Evolutionary conservation across 2,797 vertebrate genomes (phyloP), one percentile per base, ranked within the genome.

Genomic region (Diceros bicornis): DNA sequence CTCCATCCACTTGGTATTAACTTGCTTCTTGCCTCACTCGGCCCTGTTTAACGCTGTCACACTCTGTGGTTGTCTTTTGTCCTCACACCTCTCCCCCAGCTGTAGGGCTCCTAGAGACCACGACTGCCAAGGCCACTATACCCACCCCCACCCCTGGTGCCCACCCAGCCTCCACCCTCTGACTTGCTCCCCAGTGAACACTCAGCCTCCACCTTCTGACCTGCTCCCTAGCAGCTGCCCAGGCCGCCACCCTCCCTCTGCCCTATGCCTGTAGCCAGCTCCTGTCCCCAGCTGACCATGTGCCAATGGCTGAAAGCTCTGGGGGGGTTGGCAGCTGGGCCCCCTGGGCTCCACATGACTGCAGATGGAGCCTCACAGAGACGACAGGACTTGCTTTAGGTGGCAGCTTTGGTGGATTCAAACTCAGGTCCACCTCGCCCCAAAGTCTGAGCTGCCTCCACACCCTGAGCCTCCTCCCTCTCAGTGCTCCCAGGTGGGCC

Each of bases 1-100:
- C 61, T 34, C 34, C 0, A 0, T 10, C 62, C 17, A 1, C 57
- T 57, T 10, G 1, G 7, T 1, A 2, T 32, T 20, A 7, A 55
- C 34, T 41, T 57, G 41, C 71, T 29, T 34, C 41, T 23, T 44
- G 21, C 55, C 23, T 85, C 37, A 32, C n/a, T 50, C 6, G 27
- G 14, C 23, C 62, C 41, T 44, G 7, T n/a, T 37, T 23, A 32
- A 83, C 75, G 7, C 2, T 44, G 41, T 72, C 75, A 82, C 64
- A 14, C 37, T 34, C 27, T 5, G 14, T 2, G 17, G 1, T 11
- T 6, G 10, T n/a, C 85, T 69, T 52, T 78, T 41, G 55, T 62
- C 20, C 66, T 50, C 69, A 11, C 3, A 7, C 9, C 13, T 74
- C n/a, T 75, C 21, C 44, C 14, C 84, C 32, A 2, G n/a, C 75